A percentile compares a stretch with the other conserved stretches of the same genome.
These are phyloP conservation scores for Petromus typicus DNA, from an alignment of 2,113 vertebrate genomes.

Conservation along the genomic window DNA sequence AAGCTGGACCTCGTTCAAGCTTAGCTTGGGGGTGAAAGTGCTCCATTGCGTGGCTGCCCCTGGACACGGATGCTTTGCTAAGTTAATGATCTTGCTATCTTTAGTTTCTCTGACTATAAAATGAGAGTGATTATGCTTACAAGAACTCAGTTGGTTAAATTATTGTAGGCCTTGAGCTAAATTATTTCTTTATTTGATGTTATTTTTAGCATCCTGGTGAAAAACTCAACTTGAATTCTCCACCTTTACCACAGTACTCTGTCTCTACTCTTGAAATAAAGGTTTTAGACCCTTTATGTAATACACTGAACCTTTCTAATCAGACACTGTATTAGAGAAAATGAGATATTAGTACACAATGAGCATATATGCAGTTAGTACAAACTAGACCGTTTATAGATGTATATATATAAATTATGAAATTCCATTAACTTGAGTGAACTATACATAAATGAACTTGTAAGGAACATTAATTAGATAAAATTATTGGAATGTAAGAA, in stretches of 20 bases:
- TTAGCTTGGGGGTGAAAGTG: background rate
- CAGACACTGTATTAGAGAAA: background rate
- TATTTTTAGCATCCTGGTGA: slow-evolving; percentile 52
- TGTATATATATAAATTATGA: no score
- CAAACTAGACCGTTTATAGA: background rate
- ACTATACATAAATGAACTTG: background rate
- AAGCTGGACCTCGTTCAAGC: slow-evolving; percentile 49
- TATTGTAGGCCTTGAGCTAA: slow-evolving; percentile 54
- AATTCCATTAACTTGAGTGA: no score
- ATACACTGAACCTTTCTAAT: background rate
- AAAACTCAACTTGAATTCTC: slow-evolving; percentile 33
- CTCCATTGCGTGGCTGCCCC: background rate
- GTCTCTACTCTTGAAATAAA: background rate
- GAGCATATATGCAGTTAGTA: background rate
- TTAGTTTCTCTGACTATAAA: slow-evolving; percentile 55
- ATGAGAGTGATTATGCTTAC: slow-evolving; percentile 66
- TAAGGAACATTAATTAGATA: slow-evolving; percentile 8
- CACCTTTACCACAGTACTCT: background rate
- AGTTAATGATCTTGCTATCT: slow-evolving; percentile 59
- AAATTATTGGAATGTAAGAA: slow-evolving; percentile 24
- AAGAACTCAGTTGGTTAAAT: slow-evolving; percentile 62
- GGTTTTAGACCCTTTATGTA: background rate
- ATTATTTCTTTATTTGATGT: slow-evolving; percentile 54
- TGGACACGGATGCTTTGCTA: slow-evolving; percentile 45
- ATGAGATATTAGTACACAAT: background rate